Conservation (phyloP, 2,888 invertebrate species). For the Eupithecia centaureata region DNA sequence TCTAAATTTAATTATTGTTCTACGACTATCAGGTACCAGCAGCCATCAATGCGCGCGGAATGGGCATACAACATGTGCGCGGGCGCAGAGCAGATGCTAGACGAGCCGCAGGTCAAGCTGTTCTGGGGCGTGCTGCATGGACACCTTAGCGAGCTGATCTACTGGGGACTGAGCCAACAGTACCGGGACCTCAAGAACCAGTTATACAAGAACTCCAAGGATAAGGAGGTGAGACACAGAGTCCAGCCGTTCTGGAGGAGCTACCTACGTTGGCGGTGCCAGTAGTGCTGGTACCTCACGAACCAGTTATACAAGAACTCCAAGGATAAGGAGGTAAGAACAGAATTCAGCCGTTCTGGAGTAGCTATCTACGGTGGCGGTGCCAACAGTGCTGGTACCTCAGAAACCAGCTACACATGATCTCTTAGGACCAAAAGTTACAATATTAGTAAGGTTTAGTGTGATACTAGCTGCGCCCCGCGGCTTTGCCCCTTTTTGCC, state of each 20-base stretch:
- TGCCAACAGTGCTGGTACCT: too few relatives aligned
- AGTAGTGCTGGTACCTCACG: too few relatives aligned
- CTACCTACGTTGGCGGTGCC: neutral
- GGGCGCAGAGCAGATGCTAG: constrained; percentile 76
- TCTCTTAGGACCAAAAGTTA: too few relatives aligned
- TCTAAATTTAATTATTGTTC: too few relatives aligned
- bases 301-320: too few relatives aligned
- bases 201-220: constrained; percentile 58
- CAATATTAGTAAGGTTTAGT: too few relatives aligned
- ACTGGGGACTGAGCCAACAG: constrained; percentile 69
- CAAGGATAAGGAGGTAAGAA: too few relatives aligned
- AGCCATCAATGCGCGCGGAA: constrained; percentile 76
- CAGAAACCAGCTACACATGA: too few relatives aligned
- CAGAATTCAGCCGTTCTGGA: too few relatives aligned
- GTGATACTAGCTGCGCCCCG: too few relatives aligned
- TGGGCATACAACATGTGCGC: constrained; percentile 82
- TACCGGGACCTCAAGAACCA: constrained; percentile 64
- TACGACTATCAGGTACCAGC: constrained; percentile 65
- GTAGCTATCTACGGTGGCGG: too few relatives aligned
- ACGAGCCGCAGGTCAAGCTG: constrained; percentile 75
- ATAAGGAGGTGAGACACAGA: constrained; percentile 57
- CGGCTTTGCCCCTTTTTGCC: too few relatives aligned
- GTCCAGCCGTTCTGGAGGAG: neutral
- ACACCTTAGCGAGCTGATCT: constrained; percentile 70
- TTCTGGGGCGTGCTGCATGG: constrained; percentile 78